These are phyloP conservation scores for Cephus cinctus DNA, from an alignment of 1,140 invertebrate genomes.

Conservation along the genomic window DNA sequence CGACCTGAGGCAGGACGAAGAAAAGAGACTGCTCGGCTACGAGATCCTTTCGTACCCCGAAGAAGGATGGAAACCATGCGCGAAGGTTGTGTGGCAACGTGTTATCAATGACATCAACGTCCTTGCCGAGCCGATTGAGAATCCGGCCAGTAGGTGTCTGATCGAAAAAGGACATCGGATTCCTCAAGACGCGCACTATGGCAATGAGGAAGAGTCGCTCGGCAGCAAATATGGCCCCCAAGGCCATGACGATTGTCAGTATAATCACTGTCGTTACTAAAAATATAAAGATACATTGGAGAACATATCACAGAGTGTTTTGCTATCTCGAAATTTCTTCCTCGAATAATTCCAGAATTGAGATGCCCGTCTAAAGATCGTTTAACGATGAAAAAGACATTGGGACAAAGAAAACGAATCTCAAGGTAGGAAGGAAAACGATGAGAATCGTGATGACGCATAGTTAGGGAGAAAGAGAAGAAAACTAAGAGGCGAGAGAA, in stretches of 20 bases:
- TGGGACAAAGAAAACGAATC: too few species aligned
- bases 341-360: too few species aligned
- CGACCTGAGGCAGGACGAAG: too few species aligned
- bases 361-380: too few species aligned
- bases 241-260: constrained; percentile 58
- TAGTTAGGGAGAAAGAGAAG: too few species aligned
- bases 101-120: constrained; percentile 68
- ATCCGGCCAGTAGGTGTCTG: constrained; percentile 71
- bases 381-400: too few species aligned
- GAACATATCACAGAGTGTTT: constrained; percentile 20
- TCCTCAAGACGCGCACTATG: constrained; percentile 63
- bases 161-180: constrained; percentile 76
- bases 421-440: too few species aligned
- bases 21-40: too few species aligned
- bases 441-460: too few species aligned
- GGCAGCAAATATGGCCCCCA: constrained; percentile 65
- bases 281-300: too few species aligned
- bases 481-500: too few species aligned
- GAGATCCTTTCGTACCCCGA: constrained; percentile 57
- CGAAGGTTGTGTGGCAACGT: constrained; percentile 44
- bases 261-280: constrained; percentile 57
- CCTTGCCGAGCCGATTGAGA: constrained; percentile 73
- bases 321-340: constrained; percentile 23
- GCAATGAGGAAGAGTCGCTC: constrained; percentile 61
- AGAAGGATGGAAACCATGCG: constrained; percentile 49